Evolutionary conservation across 2,888 invertebrate species (phyloP).

Genomic region (Aphrophora alni): DNA sequence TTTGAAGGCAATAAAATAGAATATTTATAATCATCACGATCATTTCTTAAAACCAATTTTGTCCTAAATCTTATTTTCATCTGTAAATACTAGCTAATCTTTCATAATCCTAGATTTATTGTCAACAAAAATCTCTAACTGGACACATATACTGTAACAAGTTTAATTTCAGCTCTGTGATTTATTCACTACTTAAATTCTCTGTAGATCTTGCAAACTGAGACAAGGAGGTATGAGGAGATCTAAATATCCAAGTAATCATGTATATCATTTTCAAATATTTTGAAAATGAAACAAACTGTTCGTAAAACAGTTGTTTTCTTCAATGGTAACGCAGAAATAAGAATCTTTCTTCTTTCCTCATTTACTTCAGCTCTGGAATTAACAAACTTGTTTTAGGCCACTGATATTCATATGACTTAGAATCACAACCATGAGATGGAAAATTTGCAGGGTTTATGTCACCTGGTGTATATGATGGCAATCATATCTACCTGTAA

Average conservation of each 20-base stretch:
- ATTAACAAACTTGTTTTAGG: background rate
- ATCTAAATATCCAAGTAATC: slow-evolving; percentile 8
- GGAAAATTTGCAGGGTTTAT: slow-evolving; percentile 30
- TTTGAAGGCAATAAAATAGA: background rate
- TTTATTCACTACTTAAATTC: too few relatives aligned
- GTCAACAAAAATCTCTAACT: background rate
- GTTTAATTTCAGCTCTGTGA: too few relatives aligned
- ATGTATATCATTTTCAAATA: background rate
- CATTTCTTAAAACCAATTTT: background rate
- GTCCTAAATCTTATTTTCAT: background rate
- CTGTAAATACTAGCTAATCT: background rate
- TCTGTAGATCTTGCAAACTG: too few relatives aligned
- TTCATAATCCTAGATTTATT: background rate
- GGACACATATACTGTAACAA: background rate
- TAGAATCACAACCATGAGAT: slow-evolving; percentile 31
- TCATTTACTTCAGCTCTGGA: background rate
- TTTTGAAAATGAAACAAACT: background rate
- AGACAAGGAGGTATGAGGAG: background rate
- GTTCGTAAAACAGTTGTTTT: background rate
- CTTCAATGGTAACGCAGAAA: background rate
- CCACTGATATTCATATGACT: background rate
- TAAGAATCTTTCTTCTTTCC: background rate
- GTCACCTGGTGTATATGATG: too few relatives aligned
- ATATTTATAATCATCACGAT: background rate
- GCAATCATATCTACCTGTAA: too few relatives aligned